A percentile compares a stretch with the other conserved stretches of the same genome.
These are phyloP conservation scores for Dione vanillae DNA, from an alignment of 2,888 invertebrate species.

Conservation along the genomic window DNA sequence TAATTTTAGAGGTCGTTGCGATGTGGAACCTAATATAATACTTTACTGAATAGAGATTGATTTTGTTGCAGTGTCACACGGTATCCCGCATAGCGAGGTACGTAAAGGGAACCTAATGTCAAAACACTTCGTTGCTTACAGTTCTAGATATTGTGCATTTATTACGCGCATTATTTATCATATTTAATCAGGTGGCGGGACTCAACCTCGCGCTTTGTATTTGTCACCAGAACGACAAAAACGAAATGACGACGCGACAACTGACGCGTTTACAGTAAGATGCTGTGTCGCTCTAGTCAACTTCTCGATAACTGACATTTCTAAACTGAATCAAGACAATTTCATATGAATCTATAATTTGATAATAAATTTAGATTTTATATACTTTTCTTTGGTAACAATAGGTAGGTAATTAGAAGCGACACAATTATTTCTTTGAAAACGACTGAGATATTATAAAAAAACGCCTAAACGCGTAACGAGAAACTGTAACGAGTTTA, in stretches of 20 bases:
- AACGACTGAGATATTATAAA: constrained; percentile 22
- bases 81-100: too few relatives aligned
- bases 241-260: too few relatives aligned
- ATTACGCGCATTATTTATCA: too few relatives aligned
- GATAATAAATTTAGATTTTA: background rate
- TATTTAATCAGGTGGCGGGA: background rate
- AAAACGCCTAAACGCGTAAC: constrained; percentile 21
- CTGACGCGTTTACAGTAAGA: too few relatives aligned
- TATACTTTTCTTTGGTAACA: background rate
- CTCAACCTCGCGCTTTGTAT: background rate
- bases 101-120: background rate
- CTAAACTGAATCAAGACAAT: background rate
- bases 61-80: too few relatives aligned
- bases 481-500: constrained; percentile 11
- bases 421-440: constrained; percentile 34
- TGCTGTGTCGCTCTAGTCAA: too few relatives aligned
- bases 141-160: too few relatives aligned
- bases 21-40: too few relatives aligned
- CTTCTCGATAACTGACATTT: too few relatives aligned
- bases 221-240: background rate
- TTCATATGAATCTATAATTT: too few relatives aligned
- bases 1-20: too few relatives aligned
- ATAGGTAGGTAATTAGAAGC: constrained; percentile 23
- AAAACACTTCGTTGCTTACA: background rate
- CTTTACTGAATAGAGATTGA: too few relatives aligned